Base-by-base conservation (phyloP, 2,797 vertebrate species). In the Sebastes taczanowskii region DNA sequence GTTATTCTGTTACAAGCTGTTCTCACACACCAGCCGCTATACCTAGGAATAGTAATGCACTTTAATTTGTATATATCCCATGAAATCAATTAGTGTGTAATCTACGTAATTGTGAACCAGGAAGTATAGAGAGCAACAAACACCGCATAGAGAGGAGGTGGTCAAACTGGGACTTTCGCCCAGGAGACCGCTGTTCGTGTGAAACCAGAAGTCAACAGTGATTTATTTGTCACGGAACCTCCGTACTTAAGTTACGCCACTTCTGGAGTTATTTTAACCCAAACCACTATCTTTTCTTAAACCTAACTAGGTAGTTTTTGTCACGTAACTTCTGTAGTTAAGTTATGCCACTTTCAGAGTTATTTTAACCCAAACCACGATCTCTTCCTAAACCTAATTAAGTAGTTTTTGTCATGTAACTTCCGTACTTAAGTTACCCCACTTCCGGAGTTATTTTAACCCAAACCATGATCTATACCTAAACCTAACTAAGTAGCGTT, bases 341-440 rank as follows among this genome's bases (percentile, higher is more conserved):
- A 20, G 46, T n/a, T 49, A 13, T 0, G 0, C 16, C 46, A 52
- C 46, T 52, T 52, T 1, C 6, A 0, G 14, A 20, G 46, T 52
- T 52, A 46, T 46, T 46, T 7, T 18, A 46, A 46, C 42, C 14
- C 42, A 18, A 46, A 46, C 46, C 46, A 49, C 0, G 0, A 20
- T 20, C 18, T 49, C 0, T 49, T 0, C 18, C 7, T 49, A 49
- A 20, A 20, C 46, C 42, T 46, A 46, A 46, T 16, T 46, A 46
- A 20, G 42, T 46, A 20, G 42, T 20, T 20, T 49, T 49, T 46
- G 46, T 49, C 46, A 20, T 7, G 0, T 49, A 18, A 49, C 0
- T 49, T 1, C 46, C 2, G 16, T 49, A 49, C 46, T 46, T 49
- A 49, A 49, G 0, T 49, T 49, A 49, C 46, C 0, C 7, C 46